Evolutionary conservation across 1,140 invertebrate species (phyloP), one percentile per base, ranked within the genome.

Genomic region (Drosophila murphyi): DNA sequence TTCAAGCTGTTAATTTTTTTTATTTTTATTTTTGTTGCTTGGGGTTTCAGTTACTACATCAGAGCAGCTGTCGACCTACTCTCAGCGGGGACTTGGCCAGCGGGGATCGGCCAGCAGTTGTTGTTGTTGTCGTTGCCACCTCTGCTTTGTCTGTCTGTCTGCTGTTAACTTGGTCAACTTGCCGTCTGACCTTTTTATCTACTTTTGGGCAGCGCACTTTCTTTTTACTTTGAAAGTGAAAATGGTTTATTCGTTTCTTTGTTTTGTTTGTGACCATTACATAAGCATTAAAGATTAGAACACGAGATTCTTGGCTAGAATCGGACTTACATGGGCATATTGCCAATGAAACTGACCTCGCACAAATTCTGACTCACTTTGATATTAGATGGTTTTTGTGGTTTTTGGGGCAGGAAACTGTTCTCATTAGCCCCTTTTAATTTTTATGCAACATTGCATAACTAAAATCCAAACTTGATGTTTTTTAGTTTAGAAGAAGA

Each of bases 51-150:
- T 71, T 56, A 50, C 60, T 64, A 62, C 54, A 72, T 4, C 34
- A 2, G 29, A 54, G 70, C 63, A 74, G 65, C 65, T 74, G 72
- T 56, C 65, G 65, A 74, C 72, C 72, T 74, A 74, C 65, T 74
- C 41, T 31, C 29, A 3, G 4, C 20, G 43, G 48, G 41, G 57
- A 57, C 35, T 57, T 31, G 60, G 72, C 39, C 45, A 54, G 32
- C 37, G 20, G 12, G 10, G 37, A 41, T n/a, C 34, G n/a, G 37
- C 32, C 12, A 12, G 35, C 10, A 39, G 55, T 32, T 47, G 41
- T 51, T 45, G 41, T 10, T 34, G 56, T 59, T 35, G 55, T 37
- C 51, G 70, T 56, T 52, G 62, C 5, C 35, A 28, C 54, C 41
- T 62, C 48, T 64, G 41, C 6, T 41, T 41, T 41, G 20, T 20